Base-by-base conservation (phyloP, 2,113 vertebrate genomes). In the Chaetorhynchus papuensis region DNA sequence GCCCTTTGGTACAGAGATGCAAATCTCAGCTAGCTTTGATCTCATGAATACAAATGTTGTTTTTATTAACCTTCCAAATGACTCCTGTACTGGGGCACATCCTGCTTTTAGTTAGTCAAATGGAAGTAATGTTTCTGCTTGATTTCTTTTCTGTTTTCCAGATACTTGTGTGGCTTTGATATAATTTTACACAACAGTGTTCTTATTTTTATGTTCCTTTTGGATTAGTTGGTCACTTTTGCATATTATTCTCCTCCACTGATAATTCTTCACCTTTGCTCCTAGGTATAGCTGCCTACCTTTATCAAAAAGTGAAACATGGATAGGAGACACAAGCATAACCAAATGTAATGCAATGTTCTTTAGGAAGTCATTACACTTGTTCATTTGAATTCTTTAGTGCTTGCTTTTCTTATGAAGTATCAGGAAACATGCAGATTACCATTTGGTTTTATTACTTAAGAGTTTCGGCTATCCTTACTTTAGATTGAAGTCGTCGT, bases 391-490 rank as follows among this genome's bases (percentile, higher is more conserved):
- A 94, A 97, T 95, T 71, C 93, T 96, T 97, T 93, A 97, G 92
- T 95, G 95, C 96, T 97, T 94, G 93, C 94, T 97, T 97, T 96
- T 95, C 96, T 98, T 87, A 91, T 68, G 94, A 97, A 97, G 75
- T 94, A 86, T 83, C 87, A 82, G 92, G 85, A 84, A 95, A 94
- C 76, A 94, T 89, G 90, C 90, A 97, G 94, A 97, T 95, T 96
- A 77, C 92, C 80, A 90, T 88, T 97, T 95, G 86, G 42, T 80
- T 97, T 96, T 95, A 97, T 95, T 94, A 94, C 84, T 63, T 92
- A 80, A 92, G 86, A 93, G 61, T 87, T 90, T 41, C 41, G 94
- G 91, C 79, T 94, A 93, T 78, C 82, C 96, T 96, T 91, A 95
- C 61, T 97, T 97, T 93, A 95, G 92, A 94, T 95, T 96, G 85